These are phyloP conservation scores for Pseudolycoriella hygida DNA, from an alignment of 2,888 invertebrate species.

Conservation along the genomic window DNA sequence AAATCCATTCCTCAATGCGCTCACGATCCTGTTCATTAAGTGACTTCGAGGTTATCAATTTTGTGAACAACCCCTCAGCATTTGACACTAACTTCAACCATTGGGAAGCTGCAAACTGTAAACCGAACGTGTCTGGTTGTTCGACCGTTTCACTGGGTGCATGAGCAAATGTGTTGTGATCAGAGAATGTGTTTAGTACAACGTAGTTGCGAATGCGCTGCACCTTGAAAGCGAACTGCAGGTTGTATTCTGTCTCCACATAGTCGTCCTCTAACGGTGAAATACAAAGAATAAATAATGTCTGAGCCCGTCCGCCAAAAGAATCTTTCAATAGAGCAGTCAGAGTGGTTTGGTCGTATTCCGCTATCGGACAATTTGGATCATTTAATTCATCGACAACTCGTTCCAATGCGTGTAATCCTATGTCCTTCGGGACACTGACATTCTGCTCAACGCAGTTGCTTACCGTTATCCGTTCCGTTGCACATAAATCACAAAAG, in stretches of 20 bases:
- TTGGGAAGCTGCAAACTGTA: conserved; percentile 69
- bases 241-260: conserved; percentile 47
- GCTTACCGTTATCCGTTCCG: conserved; percentile 31
- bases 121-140: conserved; percentile 38
- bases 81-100: conserved; percentile 68
- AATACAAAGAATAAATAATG: conserved; percentile 53
- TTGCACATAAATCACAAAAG: conserved; percentile 49
- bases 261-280: conserved; percentile 49
- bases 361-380: conserved; percentile 12
- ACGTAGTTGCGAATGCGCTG: conserved; percentile 52
- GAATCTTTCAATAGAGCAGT: conserved; percentile 54
- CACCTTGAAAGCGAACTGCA: conserved; percentile 47
- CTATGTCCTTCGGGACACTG: conserved; percentile 38
- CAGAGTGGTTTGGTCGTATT: conserved; percentile 40
- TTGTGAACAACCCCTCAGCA: conserved; percentile 67
- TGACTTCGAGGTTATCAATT: conserved; percentile 46
- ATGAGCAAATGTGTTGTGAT: conserved; percentile 38
- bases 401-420: conserved; percentile 45
- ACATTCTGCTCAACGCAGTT: conserved; percentile 30
- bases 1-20: conserved; percentile 67
- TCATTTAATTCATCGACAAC: conserved; percentile 42
- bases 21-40: conserved; percentile 53
- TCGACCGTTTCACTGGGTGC: neutral
- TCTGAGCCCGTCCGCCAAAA: conserved; percentile 58
- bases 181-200: conserved; percentile 50